Conservation (phyloP, 2,113 vertebrate genomes). For the Acrocephalus kingi region DNA sequence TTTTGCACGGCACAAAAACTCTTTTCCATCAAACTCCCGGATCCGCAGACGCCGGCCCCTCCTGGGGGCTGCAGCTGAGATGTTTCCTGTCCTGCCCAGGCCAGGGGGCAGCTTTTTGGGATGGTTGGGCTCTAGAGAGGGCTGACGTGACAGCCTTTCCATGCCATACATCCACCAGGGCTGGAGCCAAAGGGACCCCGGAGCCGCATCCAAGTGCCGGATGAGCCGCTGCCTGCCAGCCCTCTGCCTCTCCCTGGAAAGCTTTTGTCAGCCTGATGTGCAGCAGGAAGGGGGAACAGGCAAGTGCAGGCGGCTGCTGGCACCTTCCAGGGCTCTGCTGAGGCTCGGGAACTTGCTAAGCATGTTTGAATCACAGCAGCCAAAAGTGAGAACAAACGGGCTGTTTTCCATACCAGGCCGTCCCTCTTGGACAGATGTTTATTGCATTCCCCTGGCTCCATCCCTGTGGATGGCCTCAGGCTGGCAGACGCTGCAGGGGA, state of each 20-base stretch:
- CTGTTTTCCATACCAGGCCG: background rate
- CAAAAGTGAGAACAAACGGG: fast-evolving
- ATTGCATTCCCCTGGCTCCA: background rate
- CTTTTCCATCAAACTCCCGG: background rate
- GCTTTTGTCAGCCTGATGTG: background rate
- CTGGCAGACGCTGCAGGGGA: background rate
- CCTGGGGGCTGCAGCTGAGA: background rate
- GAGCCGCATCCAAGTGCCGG: fast-evolving
- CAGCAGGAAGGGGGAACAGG: background rate
- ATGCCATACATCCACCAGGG: fast-evolving
- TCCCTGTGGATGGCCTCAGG: background rate
- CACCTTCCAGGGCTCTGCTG: fast-evolving
- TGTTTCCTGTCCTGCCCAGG: background rate
- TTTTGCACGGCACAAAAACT: background rate
- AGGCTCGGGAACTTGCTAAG: background rate
- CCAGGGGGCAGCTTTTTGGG: fast-evolving
- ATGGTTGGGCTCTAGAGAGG: background rate
- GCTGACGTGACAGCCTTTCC: background rate
- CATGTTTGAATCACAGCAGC: background rate
- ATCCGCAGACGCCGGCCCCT: background rate
- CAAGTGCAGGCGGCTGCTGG: background rate
- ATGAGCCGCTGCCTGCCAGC: background rate
- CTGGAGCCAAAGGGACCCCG: fast-evolving
- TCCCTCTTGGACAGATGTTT: background rate
- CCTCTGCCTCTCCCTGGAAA: background rate